These are phyloP conservation scores for Scleropages formosus DNA, from an alignment of 2,797 vertebrate species.

Conservation along the genomic window DNA sequence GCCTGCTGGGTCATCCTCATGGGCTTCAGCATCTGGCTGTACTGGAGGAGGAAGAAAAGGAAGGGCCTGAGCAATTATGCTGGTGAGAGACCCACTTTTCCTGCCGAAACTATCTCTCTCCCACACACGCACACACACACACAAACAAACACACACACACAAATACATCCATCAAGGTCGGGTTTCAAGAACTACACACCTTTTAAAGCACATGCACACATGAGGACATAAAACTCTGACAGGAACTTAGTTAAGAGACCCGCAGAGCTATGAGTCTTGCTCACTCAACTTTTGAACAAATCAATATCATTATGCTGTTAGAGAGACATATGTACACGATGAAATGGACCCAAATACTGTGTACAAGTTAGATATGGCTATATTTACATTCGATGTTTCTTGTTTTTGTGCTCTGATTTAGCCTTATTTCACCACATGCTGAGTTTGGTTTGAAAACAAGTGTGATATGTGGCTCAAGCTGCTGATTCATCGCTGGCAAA, in stretches of 20 bases:
- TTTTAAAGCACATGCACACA: background rate
- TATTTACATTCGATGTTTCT: background rate
- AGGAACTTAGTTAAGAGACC: too few relatives aligned
- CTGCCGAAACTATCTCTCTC: too few relatives aligned
- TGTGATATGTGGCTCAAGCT: background rate
- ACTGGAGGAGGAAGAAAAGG: constrained; percentile 99
- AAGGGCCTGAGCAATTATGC: constrained; percentile 99
- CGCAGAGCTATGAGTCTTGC: too few relatives aligned
- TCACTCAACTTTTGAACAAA: too few relatives aligned
- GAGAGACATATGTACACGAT: too few relatives aligned
- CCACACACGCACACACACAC: constrained; percentile 13
- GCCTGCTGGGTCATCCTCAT: constrained; percentile 99
- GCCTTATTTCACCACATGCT: background rate
- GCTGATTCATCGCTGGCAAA: background rate
- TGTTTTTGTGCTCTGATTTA: background rate
- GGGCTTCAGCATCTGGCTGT: constrained; percentile 99
- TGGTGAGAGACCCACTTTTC: constrained; percentile 69
- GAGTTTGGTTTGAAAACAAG: background rate
- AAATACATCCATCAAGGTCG: background rate
- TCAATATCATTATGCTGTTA: too few relatives aligned
- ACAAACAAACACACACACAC: background rate
- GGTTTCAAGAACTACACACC: background rate
- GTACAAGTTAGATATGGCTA: background rate
- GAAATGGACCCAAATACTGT: background rate
- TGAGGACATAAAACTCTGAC: too few relatives aligned